Evolutionary conservation across 2,888 invertebrate genomes (phyloP).

Genomic region (Pseudococcus viburni): DNA sequence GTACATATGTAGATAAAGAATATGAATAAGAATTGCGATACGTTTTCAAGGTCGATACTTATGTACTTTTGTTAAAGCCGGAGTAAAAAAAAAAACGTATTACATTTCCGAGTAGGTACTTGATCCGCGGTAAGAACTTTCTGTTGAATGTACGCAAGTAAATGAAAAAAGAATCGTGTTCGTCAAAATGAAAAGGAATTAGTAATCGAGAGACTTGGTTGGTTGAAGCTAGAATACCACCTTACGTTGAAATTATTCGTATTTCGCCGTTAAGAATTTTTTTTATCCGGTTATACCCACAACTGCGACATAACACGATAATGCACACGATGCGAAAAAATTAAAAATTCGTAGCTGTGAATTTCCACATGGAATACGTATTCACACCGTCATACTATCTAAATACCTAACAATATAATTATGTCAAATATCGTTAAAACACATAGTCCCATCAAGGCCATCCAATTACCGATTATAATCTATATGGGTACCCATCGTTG

Average conservation of each 20-base stretch:
- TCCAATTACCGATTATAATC: slow-evolving; percentile 11
- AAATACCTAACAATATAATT: slow-evolving; percentile 1
- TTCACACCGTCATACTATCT: not conserved
- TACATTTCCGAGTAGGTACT: slow-evolving; percentile 40
- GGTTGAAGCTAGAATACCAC: not conserved
- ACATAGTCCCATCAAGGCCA: slow-evolving; percentile 1
- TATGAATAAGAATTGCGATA: slow-evolving; percentile 42
- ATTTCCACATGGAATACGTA: not conserved
- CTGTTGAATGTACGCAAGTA: not conserved
- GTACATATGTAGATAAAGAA: slow-evolving; percentile 20
- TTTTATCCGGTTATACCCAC: not conserved
- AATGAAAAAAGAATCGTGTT: not conserved
- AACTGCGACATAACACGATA: not conserved
- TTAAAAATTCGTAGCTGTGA: not conserved
- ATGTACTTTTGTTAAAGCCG: slow-evolving; percentile 1
- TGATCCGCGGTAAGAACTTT: slow-evolving; percentile 5
- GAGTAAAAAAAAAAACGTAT: not conserved
- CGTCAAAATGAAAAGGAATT: not conserved
- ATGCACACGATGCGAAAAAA: not conserved
- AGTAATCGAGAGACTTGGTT: not conserved
- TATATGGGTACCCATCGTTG: not conserved
- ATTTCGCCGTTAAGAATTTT: too few relatives aligned
- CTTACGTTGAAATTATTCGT: too few relatives aligned
- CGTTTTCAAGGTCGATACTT: not conserved
- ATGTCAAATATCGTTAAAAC: slow-evolving; percentile 29